A percentile compares a stretch with the other conserved stretches of the same genome.
These are phyloP conservation scores for Piaya cayana DNA, from an alignment of 2,113 vertebrate genomes.

Conservation along the genomic window DNA sequence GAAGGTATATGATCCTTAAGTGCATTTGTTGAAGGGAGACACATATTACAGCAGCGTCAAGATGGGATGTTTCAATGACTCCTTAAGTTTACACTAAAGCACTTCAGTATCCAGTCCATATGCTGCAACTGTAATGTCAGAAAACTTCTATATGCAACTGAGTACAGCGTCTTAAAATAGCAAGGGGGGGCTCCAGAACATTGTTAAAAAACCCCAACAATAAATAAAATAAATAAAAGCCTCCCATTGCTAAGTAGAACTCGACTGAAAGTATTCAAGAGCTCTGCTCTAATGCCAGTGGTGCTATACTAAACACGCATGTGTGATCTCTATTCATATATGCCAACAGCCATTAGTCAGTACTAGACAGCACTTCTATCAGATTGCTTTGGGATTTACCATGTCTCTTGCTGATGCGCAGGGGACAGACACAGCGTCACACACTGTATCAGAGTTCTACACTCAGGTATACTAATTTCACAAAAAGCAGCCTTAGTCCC, in stretches of 20 bases:
- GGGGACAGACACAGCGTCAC: neutral
- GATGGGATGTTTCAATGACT: neutral
- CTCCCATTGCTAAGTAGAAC: neutral
- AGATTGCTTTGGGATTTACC: slow-evolving; percentile 10
- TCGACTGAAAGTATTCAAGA: neutral
- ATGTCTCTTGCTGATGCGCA: neutral
- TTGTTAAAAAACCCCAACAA: neutral
- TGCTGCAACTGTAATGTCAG: neutral
- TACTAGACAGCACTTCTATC: neutral
- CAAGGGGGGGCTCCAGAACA: neutral
- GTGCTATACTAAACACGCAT: neutral
- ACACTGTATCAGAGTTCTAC: neutral
- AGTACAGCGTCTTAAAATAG: neutral
- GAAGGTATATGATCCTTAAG: slow-evolving; percentile 19
- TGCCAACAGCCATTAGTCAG: neutral
- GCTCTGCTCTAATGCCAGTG: neutral
- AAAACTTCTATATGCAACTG: neutral
- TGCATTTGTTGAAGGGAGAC: slow-evolving; percentile 21
- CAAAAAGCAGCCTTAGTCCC: slow-evolving; percentile 1
- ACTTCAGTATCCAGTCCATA: neutral
- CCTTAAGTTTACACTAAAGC: neutral
- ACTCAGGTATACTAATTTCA: neutral
- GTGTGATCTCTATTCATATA: neutral
- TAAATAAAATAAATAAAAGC: slow-evolving; percentile 61
- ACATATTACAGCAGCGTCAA: neutral